These are phyloP conservation scores for Phyllotreta striolata DNA, from an alignment of 2,888 invertebrate genomes.

Conservation along the genomic window DNA sequence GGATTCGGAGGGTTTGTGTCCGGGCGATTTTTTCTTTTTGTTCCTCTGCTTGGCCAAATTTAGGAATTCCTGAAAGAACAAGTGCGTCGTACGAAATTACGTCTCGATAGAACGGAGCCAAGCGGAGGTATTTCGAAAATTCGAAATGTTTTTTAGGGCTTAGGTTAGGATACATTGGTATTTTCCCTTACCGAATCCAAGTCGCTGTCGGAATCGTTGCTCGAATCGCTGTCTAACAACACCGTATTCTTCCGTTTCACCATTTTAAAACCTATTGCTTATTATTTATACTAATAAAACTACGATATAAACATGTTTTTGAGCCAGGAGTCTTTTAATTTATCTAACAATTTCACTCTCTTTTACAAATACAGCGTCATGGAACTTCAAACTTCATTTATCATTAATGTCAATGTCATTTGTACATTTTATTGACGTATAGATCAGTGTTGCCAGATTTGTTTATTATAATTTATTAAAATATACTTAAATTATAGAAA, in stretches of 20 bases:
- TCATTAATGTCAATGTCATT: too few species aligned
- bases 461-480: too few species aligned
- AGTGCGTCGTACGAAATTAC: constrained; percentile 19
- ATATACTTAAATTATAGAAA: too few species aligned
- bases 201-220: constrained; percentile 81
- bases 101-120: constrained; percentile 21
- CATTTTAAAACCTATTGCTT: constrained; percentile 64
- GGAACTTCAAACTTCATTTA: too few species aligned
- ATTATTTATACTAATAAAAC: too few species aligned
- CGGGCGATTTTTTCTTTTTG: constrained; percentile 65
- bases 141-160: constrained; percentile 19
- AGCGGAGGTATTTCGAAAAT: constrained; percentile 22
- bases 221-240: constrained; percentile 83
- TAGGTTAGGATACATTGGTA: constrained; percentile 30
- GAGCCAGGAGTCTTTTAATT: too few species aligned
- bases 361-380: too few species aligned
- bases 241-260: constrained; percentile 86
- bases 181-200: constrained; percentile 77
- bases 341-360: too few species aligned
- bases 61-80: constrained; percentile 72
- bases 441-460: too few species aligned
- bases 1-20: constrained; percentile 53
- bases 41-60: constrained; percentile 84
- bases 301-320: too few species aligned
- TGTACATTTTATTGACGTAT: too few species aligned